Conservation (phyloP, 2,888 invertebrate genomes). For the Epirrhoe tristata region DNA sequence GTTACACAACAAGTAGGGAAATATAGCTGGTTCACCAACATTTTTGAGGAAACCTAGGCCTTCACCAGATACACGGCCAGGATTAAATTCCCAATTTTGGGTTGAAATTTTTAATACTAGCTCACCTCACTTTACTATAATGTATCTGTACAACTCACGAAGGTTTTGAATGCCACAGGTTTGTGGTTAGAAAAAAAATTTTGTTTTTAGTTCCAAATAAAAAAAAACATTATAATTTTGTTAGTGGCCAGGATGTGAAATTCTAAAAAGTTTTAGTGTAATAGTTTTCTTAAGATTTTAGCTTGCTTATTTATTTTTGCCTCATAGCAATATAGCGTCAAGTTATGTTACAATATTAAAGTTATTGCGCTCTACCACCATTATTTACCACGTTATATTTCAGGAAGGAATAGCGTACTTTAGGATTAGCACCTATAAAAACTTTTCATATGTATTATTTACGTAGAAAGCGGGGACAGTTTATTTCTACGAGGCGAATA, state of each 20-base stretch:
- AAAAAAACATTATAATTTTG: too few relatives aligned
- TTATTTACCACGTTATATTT: slow-evolving; percentile 35
- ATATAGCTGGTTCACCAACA: slow-evolving; percentile 1
- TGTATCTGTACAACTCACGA: too few relatives aligned
- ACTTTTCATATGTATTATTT: slow-evolving; percentile 38
- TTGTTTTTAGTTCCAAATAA: too few relatives aligned
- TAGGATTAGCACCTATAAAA: slow-evolving; percentile 42
- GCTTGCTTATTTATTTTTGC: not conserved
- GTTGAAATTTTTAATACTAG: too few relatives aligned
- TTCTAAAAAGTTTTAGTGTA: too few relatives aligned
- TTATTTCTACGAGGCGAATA: not conserved
- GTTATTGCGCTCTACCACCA: slow-evolving; percentile 11
- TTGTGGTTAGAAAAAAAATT: not conserved
- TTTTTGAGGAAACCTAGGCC: too few relatives aligned
- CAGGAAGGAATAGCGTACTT: slow-evolving; percentile 32
- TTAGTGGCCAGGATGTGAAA: too few relatives aligned
- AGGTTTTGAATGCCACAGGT: too few relatives aligned
- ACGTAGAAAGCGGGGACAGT: slow-evolving; percentile 3
- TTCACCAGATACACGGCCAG: too few relatives aligned
- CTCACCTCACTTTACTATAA: too few relatives aligned
- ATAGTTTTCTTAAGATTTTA: not conserved
- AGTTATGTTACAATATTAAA: slow-evolving; percentile 3
- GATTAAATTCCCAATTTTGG: too few relatives aligned
- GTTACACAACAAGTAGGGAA: slow-evolving; percentile 3
- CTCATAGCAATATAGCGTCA: not conserved